Base-by-base conservation (phyloP, 2,113 vertebrate genomes). In the Pipra filicauda region DNA sequence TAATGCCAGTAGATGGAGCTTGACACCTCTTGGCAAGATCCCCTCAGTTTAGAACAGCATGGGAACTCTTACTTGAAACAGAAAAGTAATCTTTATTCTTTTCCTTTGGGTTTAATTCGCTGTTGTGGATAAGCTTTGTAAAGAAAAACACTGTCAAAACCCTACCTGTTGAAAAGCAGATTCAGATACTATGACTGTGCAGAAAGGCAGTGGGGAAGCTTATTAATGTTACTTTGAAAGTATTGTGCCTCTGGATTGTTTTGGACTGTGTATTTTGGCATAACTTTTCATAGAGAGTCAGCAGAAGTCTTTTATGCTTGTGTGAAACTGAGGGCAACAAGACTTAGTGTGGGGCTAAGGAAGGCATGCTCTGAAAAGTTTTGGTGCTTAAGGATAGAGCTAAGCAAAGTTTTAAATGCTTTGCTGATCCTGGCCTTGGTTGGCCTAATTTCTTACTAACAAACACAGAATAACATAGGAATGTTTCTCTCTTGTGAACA, bases 1-100 rank as follows among this genome's bases (percentile, higher is more conserved):
- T 51, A 44, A 21, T 11, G 84, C 84, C 96, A 77, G 89, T 91
- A 97, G 96, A 71, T 95, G 96, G 96, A 92, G 95, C 87, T 71
- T 95, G 71, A 64, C 71, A 62, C 66, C 78, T 81, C 83, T 69
- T 85, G 83, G 44, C 55, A 59, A 69, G 71, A 18, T 44, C 54
- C 6, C 5, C 12, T 66, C 35, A 8, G 11, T 17, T 66, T 2
- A 59, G 17, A 8, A 19, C 2, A 61, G 21, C 52, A 27, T 18
- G 52, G 18, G 48, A 73, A 69, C 54, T 69, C 30, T 72, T 54
- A 33, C 1, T 49, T 73, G 46, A 81, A 81, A 52, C 33, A 48
- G 59, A 82, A 54, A 70, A 85, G 12, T 31, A 19, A 27, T 10
- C 31, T 88, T 92, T 66, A 12, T 76, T 66, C 28, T 59, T 84